Evolutionary conservation across 1,140 invertebrate genomes (phyloP).

Genomic region (Ooceraea biroi): DNA sequence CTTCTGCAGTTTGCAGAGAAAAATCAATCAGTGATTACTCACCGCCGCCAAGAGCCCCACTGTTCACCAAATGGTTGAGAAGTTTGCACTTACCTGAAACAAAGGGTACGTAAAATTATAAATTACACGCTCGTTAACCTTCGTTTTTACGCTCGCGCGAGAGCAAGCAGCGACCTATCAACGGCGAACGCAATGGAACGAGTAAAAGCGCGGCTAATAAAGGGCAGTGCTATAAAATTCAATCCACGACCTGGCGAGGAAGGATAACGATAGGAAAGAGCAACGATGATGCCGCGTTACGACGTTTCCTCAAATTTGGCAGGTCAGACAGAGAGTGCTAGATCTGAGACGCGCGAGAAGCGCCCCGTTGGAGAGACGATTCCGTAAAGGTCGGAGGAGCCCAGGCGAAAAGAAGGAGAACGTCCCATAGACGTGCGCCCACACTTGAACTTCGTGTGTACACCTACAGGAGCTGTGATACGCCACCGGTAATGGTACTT

Average conservation of each 20-base stretch:
- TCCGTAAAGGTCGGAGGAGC: conserved; percentile 6
- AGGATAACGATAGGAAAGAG: conserved; percentile 7
- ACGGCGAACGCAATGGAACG: conserved; percentile 12
- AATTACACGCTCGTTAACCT: conserved; percentile 33
- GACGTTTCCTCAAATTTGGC: conserved; percentile 7
- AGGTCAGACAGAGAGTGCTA: neutral
- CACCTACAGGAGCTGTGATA: conserved; percentile 45
- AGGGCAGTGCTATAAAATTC: conserved; percentile 73
- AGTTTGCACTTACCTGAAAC: conserved; percentile 78
- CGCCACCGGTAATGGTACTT: conserved; percentile 67
- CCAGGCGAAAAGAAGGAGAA: neutral
- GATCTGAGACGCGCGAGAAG: neutral
- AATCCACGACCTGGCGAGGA: conserved; percentile 60
- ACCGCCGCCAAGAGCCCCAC: conserved; percentile 49
- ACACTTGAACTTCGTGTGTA: neutral
- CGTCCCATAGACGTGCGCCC: conserved; percentile 10
- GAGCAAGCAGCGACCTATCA: conserved; percentile 20
- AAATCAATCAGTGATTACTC: conserved; percentile 50
- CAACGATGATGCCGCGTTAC: conserved; percentile 20
- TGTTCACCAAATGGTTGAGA: conserved; percentile 35
- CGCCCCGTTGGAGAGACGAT: conserved; percentile 1
- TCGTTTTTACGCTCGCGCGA: neutral
- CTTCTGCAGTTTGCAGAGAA: neutral
- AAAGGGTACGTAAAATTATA: conserved; percentile 66
- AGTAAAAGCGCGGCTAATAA: conserved; percentile 66